These are phyloP conservation scores for Phalloptychus januarius DNA, from an alignment of 2,797 vertebrate genomes.

Conservation along the genomic window DNA sequence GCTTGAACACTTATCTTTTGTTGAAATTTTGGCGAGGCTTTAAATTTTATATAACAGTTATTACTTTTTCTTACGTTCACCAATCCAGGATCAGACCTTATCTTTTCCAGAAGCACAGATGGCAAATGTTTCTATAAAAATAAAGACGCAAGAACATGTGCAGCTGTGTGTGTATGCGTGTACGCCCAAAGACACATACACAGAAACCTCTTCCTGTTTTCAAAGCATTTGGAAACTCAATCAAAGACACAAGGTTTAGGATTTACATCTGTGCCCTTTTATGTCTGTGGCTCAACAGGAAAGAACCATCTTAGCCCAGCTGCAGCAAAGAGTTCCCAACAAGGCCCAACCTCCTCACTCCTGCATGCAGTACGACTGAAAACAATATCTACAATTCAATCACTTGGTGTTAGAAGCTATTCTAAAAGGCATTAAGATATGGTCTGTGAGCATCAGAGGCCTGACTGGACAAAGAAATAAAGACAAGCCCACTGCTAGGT, in stretches of 20 bases:
- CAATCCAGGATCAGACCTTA: conserved; percentile 38
- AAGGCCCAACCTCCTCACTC: conserved; percentile 71
- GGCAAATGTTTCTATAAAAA: conserved; percentile 64
- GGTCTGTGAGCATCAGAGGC: conserved; percentile 68
- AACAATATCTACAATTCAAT: conserved; percentile 75
- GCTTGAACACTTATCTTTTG: conserved; percentile 15
- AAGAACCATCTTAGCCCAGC: conserved; percentile 76
- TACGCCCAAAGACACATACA: conserved; percentile 43
- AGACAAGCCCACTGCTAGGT: conserved; percentile 50
- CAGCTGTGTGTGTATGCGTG: not conserved
- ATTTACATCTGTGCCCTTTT: conserved; percentile 84
- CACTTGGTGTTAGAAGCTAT: conserved; percentile 67
- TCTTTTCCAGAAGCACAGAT: conserved; percentile 55
- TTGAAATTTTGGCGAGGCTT: conserved; percentile 27
- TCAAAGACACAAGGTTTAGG: conserved; percentile 81
- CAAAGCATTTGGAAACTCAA: conserved; percentile 80
- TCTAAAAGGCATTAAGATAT: conserved; percentile 66
- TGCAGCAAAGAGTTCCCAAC: conserved; percentile 72
- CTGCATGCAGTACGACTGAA: conserved; percentile 68
- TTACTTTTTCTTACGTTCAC: not conserved
- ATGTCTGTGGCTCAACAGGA: conserved; percentile 78
- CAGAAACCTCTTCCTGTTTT: conserved; percentile 76
- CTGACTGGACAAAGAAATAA: conserved; percentile 53
- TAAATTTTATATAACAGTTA: conserved; percentile 37
- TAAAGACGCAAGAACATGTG: conserved; percentile 47